These are phyloP conservation scores for Odontomachus brunneus DNA, from an alignment of 1,140 invertebrate species.

Conservation along the genomic window DNA sequence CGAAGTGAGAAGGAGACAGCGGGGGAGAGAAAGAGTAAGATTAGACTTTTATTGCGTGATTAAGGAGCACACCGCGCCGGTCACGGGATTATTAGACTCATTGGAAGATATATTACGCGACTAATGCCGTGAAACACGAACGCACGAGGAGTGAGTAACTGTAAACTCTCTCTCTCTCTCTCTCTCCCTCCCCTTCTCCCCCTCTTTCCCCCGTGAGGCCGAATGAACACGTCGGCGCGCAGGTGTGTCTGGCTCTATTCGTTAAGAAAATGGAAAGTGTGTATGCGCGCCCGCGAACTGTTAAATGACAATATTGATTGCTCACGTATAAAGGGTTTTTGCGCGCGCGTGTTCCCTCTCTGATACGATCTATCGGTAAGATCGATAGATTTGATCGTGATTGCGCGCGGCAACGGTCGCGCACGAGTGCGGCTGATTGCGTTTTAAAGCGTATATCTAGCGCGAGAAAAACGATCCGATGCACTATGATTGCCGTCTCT, in stretches of 20 bases:
- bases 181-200: too few species aligned
- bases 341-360: conserved; percentile 36
- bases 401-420: conserved; percentile 65
- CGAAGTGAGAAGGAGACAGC: not conserved
- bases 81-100: conserved; percentile 10
- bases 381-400: conserved; percentile 73
- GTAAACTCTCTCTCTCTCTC: conserved; percentile 8
- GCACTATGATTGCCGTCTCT: conserved; percentile 64
- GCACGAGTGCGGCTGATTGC: conserved; percentile 75
- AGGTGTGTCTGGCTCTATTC: conserved; percentile 57
- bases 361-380: conserved; percentile 61
- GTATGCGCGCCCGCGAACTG: conserved; percentile 45
- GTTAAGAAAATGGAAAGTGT: conserved; percentile 71
- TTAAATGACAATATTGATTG: conserved; percentile 71
- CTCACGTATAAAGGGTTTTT: conserved; percentile 60
- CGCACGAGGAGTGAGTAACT: conserved; percentile 8
- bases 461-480: conserved; percentile 68
- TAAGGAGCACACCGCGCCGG: conserved; percentile 1
- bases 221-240: conserved; percentile 27
- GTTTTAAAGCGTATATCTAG: conserved; percentile 71
- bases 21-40: not conserved
- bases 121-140: conserved; percentile 31
- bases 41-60: conserved; percentile 34
- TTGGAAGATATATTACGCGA: conserved; percentile 13
- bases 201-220: not conserved